Percentiles rank a stretch among this genome's conserved stretches.
phyloP scores from a whole-genome alignment of 2,888 invertebrate genomes.

The Drosophila subsilvestris region DNA sequence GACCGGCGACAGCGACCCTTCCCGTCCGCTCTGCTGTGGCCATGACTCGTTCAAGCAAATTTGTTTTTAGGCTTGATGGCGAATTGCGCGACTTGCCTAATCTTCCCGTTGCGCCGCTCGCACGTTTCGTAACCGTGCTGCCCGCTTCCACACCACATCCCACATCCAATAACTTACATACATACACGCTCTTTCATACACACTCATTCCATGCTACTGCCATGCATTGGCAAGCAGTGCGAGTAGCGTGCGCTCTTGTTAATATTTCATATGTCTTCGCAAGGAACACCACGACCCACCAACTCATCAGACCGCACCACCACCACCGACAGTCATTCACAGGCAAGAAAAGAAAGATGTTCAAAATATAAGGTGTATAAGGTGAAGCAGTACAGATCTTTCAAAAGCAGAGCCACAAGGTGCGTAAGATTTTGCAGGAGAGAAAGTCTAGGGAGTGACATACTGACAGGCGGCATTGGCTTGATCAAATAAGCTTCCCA shows the following conservation, averaged over 20 bases:
- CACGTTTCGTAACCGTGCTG: background rate
- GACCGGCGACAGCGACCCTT: background rate
- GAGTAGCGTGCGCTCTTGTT: constrained; percentile 57
- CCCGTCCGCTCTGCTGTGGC: constrained; percentile 14
- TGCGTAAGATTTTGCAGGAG: too few species aligned
- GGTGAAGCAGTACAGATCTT: background rate
- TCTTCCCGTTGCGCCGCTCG: constrained; percentile 5
- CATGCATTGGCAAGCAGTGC: constrained; percentile 60
- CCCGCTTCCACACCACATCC: background rate
- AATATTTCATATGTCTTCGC: constrained; percentile 79
- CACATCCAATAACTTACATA: background rate
- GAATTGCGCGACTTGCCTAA: constrained; percentile 60
- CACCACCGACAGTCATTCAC: background rate
- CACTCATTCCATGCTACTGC: background rate
- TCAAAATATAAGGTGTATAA: background rate
- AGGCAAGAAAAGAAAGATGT: background rate
- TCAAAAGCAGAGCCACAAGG: too few species aligned
- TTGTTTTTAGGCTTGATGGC: constrained; percentile 78
- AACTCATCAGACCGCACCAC: background rate
- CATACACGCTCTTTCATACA: background rate
- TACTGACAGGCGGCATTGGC: too few species aligned
- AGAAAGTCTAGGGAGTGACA: too few species aligned
- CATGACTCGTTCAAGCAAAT: constrained; percentile 70
- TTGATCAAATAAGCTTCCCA: too few species aligned
- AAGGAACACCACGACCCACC: constrained; percentile 17